Evolutionary conservation across 2,797 vertebrate genomes (phyloP).

Genomic region (Micromesistius poutassou): DNA sequence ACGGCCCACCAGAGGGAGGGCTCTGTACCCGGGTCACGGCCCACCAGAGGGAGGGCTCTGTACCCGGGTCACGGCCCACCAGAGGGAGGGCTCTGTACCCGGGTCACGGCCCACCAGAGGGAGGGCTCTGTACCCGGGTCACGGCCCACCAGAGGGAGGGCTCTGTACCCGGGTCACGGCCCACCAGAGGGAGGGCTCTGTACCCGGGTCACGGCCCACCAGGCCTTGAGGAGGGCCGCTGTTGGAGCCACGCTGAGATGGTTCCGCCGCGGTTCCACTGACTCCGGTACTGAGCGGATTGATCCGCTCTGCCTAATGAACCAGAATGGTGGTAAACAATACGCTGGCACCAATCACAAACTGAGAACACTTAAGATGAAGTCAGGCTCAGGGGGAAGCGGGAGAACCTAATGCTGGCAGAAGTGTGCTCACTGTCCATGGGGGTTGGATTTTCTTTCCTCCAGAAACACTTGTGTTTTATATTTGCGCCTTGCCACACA

Average conservation of each 20-base stretch:
- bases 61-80: too few species aligned
- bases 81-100: too few species aligned
- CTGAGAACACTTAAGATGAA: slow-evolving; percentile 48
- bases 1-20: too few species aligned
- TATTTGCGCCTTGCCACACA: slow-evolving; percentile 77
- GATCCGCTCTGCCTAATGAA: slow-evolving; percentile 34
- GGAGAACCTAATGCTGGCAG: slow-evolving; percentile 59
- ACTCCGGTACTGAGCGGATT: slow-evolving; percentile 48
- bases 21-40: too few species aligned
- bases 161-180: too few species aligned
- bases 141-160: too few species aligned
- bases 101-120: too few species aligned
- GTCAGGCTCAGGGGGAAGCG: slow-evolving; percentile 54
- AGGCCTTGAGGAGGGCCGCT: slow-evolving; percentile 27
- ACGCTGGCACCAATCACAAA: slow-evolving; percentile 51
- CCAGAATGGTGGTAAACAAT: slow-evolving; percentile 66
- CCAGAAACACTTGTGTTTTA: slow-evolving; percentile 75
- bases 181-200: neutral
- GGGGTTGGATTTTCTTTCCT: slow-evolving; percentile 50
- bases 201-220: neutral
- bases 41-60: too few species aligned
- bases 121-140: too few species aligned
- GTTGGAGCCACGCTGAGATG: slow-evolving; percentile 12
- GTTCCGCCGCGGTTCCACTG: slow-evolving; percentile 24
- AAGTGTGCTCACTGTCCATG: slow-evolving; percentile 56